These are phyloP conservation scores for Drosophila mercatorum DNA, from an alignment of 2,888 invertebrate genomes.

Conservation along the genomic window DNA sequence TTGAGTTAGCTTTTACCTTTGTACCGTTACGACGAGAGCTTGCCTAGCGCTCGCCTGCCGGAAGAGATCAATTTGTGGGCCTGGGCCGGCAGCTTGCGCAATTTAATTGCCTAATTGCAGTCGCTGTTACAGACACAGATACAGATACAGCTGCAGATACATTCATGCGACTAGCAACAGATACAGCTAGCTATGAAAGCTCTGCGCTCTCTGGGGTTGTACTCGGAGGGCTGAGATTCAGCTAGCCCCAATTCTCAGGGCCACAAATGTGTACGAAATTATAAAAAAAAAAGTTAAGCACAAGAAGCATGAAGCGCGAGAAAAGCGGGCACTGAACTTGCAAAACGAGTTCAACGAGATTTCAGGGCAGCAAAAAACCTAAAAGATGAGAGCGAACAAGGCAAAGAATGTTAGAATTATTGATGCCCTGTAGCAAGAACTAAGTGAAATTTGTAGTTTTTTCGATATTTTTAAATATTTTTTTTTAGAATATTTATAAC, in stretches of 20 bases:
- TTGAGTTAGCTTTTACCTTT: constrained; percentile 28
- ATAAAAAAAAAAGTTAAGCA: background rate
- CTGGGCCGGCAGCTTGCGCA: constrained; percentile 61
- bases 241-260: constrained; percentile 41
- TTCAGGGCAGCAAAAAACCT: constrained; percentile 18
- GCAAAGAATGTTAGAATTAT: background rate
- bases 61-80: constrained; percentile 59
- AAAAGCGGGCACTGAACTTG: constrained; percentile 43
- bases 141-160: constrained; percentile 19
- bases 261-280: constrained; percentile 2
- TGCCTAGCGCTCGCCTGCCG: constrained; percentile 26
- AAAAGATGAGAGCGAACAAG: background rate
- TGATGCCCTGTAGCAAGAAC: background rate
- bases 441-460: too few species aligned
- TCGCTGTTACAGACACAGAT: constrained; percentile 28
- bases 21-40: constrained; percentile 17
- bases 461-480: too few species aligned
- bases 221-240: constrained; percentile 1
- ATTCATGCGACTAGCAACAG: constrained; percentile 4
- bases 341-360: constrained; percentile 51
- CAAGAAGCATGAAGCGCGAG: background rate
- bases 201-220: constrained; percentile 2
- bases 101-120: constrained; percentile 61
- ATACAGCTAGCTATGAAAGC: background rate
- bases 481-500: too few species aligned